Base-by-base conservation (phyloP, 37 sponge, comb jelly and placozoan species). In the Geodia barretti region DNA sequence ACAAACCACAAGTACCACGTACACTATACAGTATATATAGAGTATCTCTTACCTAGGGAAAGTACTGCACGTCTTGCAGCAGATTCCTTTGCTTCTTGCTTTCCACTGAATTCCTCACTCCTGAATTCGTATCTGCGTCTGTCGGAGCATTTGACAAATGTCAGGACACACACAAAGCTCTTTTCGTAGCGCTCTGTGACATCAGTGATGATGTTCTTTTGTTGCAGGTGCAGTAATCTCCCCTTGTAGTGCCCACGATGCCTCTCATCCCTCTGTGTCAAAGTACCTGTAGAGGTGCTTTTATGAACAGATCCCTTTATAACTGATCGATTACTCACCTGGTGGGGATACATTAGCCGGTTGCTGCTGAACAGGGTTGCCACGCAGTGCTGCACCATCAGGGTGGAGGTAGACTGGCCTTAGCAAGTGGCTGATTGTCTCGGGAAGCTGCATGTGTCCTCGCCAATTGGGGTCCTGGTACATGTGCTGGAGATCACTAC, bases 381-480 rank as follows among this genome's bases (percentile, higher is more conserved):
- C 11, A 47, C 11, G 14, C 11, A 14, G 54, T 17, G 14, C 54
- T 47, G 54, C 7, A n/a, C n/a, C n/a, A n/a, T n/a, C n/a, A 47
- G 72, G 40, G 1, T 67, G 26, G 3, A 83, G 74, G 67, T 25
- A 39, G 0, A 84, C 72, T 68, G 2, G 37, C 34, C 75, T 68
- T 31, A 64, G 74, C 61, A 84, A 77, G 23, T 60, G 25, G 1
- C 35, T 41, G 11, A 54, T 66, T 20, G 32, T 68, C 38, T 75
- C 84, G 8, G 84, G 84, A 33, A 74, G 67, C 77, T 75, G 75
- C 60, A 84, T 42, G 25, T 4, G 4, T 4, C 1, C 36, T 21
- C 59, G 4, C 54, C 28, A 43, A 11, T 42, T 1, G 11, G 59
- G 20, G 11, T 68, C 71, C 38, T 81, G 77, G 23, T 29, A 64